Percentiles rank a stretch among this genome's conserved stretches.
phyloP scores from a whole-genome alignment of 2,888 invertebrate species.

The Mesorhabditis sp. region DNA sequence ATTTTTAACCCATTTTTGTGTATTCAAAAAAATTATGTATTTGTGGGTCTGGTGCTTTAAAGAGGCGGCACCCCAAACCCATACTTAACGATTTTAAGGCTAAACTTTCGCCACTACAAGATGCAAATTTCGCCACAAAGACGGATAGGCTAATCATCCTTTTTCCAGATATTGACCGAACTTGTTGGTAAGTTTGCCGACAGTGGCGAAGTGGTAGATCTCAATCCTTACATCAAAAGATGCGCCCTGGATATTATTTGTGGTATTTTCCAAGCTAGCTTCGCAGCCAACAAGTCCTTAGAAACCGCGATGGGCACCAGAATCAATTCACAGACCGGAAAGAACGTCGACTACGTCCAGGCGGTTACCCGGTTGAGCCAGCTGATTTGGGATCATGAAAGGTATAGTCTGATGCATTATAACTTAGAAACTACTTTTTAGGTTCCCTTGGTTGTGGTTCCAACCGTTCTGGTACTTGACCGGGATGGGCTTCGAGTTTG shows the following conservation, averaged over 20 bases:
- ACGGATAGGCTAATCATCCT: not conserved
- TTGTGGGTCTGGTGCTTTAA: too few relatives aligned
- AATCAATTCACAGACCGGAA: conserved; percentile 31
- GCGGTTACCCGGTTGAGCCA: conserved; percentile 33
- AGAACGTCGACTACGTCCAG: conserved; percentile 35
- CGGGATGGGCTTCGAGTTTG: conserved; percentile 54
- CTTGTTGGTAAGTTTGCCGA: conserved; percentile 50
- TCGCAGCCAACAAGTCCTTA: conserved; percentile 14
- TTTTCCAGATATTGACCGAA: conserved; percentile 42
- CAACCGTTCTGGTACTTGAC: conserved; percentile 67
- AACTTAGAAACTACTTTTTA: conserved; percentile 11
- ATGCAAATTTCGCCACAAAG: too few relatives aligned
- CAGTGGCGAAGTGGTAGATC: conserved; percentile 57
- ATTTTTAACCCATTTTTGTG: too few relatives aligned
- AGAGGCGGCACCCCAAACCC: not conserved
- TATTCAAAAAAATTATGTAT: too few relatives aligned
- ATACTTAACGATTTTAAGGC: not conserved
- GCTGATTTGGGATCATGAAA: conserved; percentile 30
- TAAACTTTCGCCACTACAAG: too few relatives aligned
- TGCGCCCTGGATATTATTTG: conserved; percentile 62
- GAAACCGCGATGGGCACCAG: conserved; percentile 47
- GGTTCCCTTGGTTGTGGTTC: conserved; percentile 65
- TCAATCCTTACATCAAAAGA: conserved; percentile 61
- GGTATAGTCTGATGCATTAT: conserved; percentile 8
- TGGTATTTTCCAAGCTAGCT: conserved; percentile 19